Base-by-base conservation (phyloP, 2,888 invertebrate genomes). In the Latheticus oryzae region DNA sequence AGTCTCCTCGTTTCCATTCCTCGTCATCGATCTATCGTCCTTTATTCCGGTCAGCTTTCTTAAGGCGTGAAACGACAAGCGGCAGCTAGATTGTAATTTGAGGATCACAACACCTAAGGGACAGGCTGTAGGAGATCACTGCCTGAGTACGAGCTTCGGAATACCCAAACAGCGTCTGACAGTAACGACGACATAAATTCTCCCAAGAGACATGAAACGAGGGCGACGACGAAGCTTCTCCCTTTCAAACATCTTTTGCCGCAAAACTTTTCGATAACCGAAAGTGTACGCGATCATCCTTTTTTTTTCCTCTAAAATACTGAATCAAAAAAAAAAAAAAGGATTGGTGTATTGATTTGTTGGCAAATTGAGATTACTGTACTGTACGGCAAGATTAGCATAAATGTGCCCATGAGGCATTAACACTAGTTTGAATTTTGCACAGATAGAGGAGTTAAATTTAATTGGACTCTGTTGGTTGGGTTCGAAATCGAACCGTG, bases 161-260 rank as follows among this genome's bases (percentile, higher is more conserved):
- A 70, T 70, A 75, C 73, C 74, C 76, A 76, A 76, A 76, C 75
- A 75, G 75, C 67, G 72, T 72, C 73, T 75, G 77, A 77, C 78
- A 75, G 76, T 77, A 77, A 78, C 77, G 74, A 74, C 75, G 76
- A 76, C 77, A 76, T 78, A 78, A 78, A 78, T 78, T 75, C 75
- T 76, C 77, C 74, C 76, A 38, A 38, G 76, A 67, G 75, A 74
- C 66, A 60, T 61, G 60, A 16, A 58, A 66, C 63, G 64, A 56
- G 68, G 60, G 67, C 63, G 66, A 66, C 65, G 64, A 65, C 66
- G 62, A 61, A 30, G 57, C 58, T 60, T 60, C 60, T 63, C 62
- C 45, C 42, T 56, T 56, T 38, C 60, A n/a, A n/a, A n/a, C n/a
- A n/a, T n/a, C n/a, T n/a, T n/a, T n/a, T n/a, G n/a, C n/a, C n/a